Conservation (phyloP, 2,888 invertebrate genomes). For the Dryocosmus kuriphilus region DNA sequence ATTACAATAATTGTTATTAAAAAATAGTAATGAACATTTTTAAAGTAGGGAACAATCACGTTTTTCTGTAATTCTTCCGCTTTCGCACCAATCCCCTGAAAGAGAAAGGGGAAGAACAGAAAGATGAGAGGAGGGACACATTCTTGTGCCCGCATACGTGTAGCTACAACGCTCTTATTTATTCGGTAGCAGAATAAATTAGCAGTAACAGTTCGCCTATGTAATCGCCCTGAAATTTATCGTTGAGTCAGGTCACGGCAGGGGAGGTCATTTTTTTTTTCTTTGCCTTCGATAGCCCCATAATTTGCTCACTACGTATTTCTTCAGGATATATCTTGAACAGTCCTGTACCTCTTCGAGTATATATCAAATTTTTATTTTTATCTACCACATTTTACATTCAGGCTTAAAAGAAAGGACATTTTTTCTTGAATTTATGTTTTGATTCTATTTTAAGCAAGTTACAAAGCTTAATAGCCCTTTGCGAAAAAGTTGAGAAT, state of each 20-base stretch:
- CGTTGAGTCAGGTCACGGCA: constrained; percentile 61
- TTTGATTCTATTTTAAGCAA: not conserved
- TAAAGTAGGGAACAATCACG: too few species aligned
- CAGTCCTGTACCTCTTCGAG: not conserved
- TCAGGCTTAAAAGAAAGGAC: not conserved
- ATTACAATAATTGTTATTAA: too few species aligned
- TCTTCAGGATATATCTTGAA: constrained; percentile 14
- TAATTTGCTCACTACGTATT: constrained; percentile 17
- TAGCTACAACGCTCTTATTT: constrained; percentile 51
- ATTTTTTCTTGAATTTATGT: not conserved
- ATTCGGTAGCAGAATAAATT: constrained; percentile 66
- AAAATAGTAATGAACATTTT: too few species aligned
- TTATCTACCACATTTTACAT: not conserved
- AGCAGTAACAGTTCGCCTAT: constrained; percentile 67
- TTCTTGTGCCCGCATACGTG: constrained; percentile 33
- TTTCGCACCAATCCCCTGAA: not conserved
- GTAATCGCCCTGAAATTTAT: constrained; percentile 65
- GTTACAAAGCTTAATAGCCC: not conserved
- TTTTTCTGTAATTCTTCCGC: too few species aligned
- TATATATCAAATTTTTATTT: constrained; percentile 11
- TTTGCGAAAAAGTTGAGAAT: not conserved
- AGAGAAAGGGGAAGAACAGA: constrained; percentile 22
- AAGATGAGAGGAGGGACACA: constrained; percentile 41
- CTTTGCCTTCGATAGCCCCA: constrained; percentile 33
- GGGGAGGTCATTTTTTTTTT: constrained; percentile 41